These are phyloP conservation scores for Lasioglossum malachurum DNA, from an alignment of 2,888 invertebrate genomes.

Conservation along the genomic window DNA sequence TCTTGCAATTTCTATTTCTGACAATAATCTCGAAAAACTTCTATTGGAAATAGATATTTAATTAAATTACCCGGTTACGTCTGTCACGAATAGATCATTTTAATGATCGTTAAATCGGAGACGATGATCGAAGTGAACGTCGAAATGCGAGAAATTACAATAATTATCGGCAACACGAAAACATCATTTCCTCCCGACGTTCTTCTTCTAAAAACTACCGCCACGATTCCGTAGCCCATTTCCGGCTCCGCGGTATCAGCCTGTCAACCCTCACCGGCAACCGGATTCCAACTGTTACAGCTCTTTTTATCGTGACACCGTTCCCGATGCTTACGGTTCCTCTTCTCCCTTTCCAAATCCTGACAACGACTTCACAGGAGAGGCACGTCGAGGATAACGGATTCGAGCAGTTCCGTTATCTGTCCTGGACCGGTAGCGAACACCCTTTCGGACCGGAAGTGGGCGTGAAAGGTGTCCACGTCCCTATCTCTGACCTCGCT, in stretches of 20 bases:
- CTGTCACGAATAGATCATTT: not conserved
- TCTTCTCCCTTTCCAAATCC: conserved; percentile 17
- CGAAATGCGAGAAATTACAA: not conserved
- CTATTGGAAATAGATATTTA: not conserved
- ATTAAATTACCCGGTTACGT: not conserved
- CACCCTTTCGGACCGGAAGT: conserved; percentile 77
- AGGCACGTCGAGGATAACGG: conserved; percentile 50
- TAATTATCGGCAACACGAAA: conserved; percentile 2
- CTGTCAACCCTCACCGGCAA: conserved; percentile 20
- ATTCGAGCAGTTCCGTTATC: conserved; percentile 68
- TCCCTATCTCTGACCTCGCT: conserved; percentile 73
- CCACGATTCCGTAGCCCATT: conserved; percentile 16
- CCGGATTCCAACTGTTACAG: conserved; percentile 30
- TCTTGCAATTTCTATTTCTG: too few relatives aligned
- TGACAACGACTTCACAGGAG: conserved; percentile 29
- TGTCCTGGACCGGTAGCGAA: conserved; percentile 69
- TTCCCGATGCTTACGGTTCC: conserved; percentile 64
- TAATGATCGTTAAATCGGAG: not conserved
- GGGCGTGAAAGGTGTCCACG: conserved; percentile 77
- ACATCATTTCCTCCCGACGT: conserved; percentile 1
- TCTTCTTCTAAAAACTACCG: conserved; percentile 10
- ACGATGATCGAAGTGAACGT: not conserved
- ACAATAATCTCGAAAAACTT: too few relatives aligned
- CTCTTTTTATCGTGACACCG: conserved; percentile 72
- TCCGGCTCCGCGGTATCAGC: conserved; percentile 33